phyloP scores from a whole-genome alignment of 2,888 invertebrate genomes.

The Strigamia crassipes region DNA sequence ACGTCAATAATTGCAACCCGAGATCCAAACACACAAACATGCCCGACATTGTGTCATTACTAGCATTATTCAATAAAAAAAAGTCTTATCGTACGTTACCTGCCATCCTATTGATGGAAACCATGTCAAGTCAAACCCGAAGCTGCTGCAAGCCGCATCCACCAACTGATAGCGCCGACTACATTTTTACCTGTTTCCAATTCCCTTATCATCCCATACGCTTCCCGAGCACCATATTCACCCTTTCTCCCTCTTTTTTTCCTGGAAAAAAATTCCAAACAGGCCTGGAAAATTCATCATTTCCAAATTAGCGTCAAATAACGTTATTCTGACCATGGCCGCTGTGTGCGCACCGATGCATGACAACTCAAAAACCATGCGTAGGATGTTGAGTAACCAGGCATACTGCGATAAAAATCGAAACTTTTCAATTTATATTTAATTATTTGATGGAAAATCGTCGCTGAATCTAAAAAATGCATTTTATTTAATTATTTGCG shows the following conservation, averaged over 20 bases:
- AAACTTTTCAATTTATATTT: not conserved
- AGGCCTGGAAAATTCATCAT: constrained; percentile 27
- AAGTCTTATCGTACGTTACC: not conserved
- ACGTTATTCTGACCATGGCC: constrained; percentile 6
- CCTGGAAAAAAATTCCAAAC: not conserved
- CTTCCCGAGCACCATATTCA: not conserved
- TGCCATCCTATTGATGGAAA: not conserved
- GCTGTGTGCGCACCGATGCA: constrained; percentile 18
- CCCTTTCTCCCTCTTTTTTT: not conserved
- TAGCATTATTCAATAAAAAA: not conserved
- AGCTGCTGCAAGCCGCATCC: not conserved
- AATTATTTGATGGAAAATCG: too few relatives aligned
- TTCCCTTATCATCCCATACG: not conserved
- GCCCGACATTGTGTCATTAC: not conserved
- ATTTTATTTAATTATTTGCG: too few relatives aligned
- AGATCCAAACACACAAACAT: not conserved
- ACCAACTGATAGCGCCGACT: not conserved
- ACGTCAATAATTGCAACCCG: not conserved
- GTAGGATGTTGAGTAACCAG: not conserved
- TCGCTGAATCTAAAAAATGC: too few relatives aligned
- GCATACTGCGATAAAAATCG: not conserved
- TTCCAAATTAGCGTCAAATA: constrained; percentile 32
- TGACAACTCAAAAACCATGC: constrained; percentile 1
- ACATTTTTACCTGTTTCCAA: constrained; percentile 19
- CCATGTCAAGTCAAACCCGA: not conserved